Evolutionary conservation across 2,797 vertebrate species (phyloP).

Genomic region (Macropus fuliginosus): DNA sequence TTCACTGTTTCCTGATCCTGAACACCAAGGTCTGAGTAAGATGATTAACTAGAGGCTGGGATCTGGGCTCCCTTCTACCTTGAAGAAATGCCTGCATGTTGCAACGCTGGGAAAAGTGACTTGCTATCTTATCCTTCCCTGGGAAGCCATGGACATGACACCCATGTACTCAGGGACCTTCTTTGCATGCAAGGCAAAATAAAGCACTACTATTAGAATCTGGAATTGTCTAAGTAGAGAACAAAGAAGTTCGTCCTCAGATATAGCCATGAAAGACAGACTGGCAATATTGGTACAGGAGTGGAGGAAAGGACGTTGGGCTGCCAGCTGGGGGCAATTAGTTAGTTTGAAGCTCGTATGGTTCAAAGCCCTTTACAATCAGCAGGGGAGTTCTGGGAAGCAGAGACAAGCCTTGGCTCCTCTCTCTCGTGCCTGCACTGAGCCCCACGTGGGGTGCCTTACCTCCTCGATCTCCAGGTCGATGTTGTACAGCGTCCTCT

Average conservation of each 20-base stretch:
- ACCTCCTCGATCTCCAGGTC: constrained; percentile 92
- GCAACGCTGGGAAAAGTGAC: not conserved
- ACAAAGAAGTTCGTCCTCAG: not conserved
- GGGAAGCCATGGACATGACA: not conserved
- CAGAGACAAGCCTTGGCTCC: accelerated
- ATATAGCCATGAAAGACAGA: not conserved
- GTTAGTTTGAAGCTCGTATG: not conserved
- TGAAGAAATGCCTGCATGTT: not conserved
- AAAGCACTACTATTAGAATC: not conserved
- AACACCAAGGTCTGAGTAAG: not conserved
- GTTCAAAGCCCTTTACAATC: not conserved
- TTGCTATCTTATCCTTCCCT: not conserved
- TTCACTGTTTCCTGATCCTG: not conserved
- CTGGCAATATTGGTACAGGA: no score
- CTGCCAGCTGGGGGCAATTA: not conserved
- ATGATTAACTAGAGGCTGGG: not conserved
- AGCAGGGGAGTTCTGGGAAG: not conserved
- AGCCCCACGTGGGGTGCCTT: not conserved
- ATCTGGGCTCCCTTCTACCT: not conserved
- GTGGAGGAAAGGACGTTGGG: not conserved
- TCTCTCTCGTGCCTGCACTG: accelerated
- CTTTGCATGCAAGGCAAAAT: not conserved
- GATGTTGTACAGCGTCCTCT: constrained; percentile 91
- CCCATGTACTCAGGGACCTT: not conserved
- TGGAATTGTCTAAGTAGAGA: not conserved